Evolutionary conservation across 2,113 vertebrate species (phyloP).

Genomic region (Oceanites oceanicus): DNA sequence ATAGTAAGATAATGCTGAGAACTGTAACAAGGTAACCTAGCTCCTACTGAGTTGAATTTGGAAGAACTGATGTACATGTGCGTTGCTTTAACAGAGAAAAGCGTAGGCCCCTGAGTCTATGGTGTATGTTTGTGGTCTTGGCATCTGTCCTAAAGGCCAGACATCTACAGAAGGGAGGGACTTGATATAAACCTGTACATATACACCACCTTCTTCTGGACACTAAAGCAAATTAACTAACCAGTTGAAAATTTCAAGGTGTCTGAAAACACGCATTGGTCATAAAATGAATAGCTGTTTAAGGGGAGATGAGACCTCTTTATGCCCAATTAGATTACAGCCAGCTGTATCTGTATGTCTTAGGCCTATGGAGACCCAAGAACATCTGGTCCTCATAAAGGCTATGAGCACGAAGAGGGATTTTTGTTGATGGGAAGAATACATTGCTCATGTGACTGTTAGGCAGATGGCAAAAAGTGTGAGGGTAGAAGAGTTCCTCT

Average conservation of each 20-base stretch:
- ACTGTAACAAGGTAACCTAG: neutral
- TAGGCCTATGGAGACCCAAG: neutral
- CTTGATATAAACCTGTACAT: neutral
- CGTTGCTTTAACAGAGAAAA: neutral
- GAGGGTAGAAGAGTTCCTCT: neutral
- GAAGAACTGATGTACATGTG: neutral
- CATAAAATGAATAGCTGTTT: neutral
- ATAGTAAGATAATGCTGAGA: neutral
- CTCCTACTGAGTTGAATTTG: neutral
- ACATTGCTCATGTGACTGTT: neutral
- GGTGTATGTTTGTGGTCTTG: neutral
- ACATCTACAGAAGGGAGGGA: neutral
- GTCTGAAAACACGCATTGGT: neutral
- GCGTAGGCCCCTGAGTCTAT: neutral
- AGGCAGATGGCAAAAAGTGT: constrained; percentile 7
- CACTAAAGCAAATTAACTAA: neutral
- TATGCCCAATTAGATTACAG: neutral
- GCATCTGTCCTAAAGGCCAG: neutral
- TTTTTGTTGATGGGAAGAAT: neutral
- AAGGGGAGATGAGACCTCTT: neutral
- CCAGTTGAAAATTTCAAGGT: neutral
- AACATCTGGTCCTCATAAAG: constrained; percentile 21
- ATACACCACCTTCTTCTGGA: neutral
- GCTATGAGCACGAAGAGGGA: neutral
- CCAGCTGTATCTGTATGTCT: neutral